Evolutionary conservation across 2,113 vertebrate species (phyloP), one percentile per base, ranked within the genome.

Genomic region (Empidonax traillii): DNA sequence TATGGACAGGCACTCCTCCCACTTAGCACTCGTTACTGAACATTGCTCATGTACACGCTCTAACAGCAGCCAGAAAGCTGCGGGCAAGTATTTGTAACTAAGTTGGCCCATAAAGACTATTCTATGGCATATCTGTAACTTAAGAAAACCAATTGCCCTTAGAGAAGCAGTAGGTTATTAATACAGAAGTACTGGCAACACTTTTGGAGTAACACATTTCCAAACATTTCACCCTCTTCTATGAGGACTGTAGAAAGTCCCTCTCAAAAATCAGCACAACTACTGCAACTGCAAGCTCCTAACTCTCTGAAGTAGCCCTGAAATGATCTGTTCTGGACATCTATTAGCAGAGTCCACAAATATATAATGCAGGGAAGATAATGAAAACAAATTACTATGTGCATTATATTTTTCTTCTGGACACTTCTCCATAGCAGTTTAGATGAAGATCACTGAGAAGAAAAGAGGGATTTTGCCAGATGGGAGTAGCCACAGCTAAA

Each of bases 1-100:
- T 58, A 74, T 12, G 72, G 65, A 72, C 82, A 94, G 71, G 66
- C 44, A 59, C 20, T 61, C 35, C 82, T 94, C 56, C 63, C 65
- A 35, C 35, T 83, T 24, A 80, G 82, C 85, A 78, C 58, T 66
- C 39, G 31, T 67, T 56, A 67, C 78, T 59, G 59, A 94, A 52
- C 61, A 7, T 0, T 77, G 84, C 61, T 51, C 65, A 62, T 39
- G 74, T 35, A 62, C 67, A 39, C 0, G 1, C 47, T 87, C 51
- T 24, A 69, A 73, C 74, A 83, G 51, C 55, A 52, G 79, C 47
- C 71, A 91, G 72, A 85, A 72, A 82, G 41, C 20, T 58, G 52
- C 33, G 18, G 61, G 43, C 53, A 75, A 8, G 3, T 46, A 56
- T 61, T 85, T 82, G 52, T 68, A 90, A 80, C 72, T 47, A 43